phyloP scores from a whole-genome alignment of 2,888 invertebrate genomes.

The Scaeva pyrastri region DNA sequence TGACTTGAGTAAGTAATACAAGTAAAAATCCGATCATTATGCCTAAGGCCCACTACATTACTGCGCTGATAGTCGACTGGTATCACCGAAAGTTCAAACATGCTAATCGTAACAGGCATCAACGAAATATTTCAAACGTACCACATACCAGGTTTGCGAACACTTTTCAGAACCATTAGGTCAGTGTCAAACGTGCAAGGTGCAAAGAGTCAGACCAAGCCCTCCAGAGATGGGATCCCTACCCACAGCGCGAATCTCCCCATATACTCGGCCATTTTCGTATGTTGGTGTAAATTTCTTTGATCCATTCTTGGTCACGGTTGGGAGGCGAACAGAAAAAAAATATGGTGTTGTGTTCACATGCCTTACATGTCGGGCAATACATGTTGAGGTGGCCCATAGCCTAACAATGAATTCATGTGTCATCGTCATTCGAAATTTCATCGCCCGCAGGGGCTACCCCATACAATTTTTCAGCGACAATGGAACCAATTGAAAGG shows the following conservation, averaged over 20 bases:
- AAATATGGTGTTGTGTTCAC: conserved; percentile 63
- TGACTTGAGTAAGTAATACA: conserved; percentile 35
- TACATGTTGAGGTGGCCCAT: conserved; percentile 52
- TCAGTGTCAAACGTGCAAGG: conserved; percentile 57
- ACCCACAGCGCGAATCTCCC: conserved; percentile 54
- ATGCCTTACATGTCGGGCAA: conserved; percentile 57
- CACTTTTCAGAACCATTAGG: conserved; percentile 49
- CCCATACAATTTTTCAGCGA: conserved; percentile 21
- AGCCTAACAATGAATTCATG: conserved; percentile 49
- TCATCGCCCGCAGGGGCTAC: conserved; percentile 16
- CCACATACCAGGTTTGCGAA: conserved; percentile 51
- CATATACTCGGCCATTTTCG: conserved; percentile 57
- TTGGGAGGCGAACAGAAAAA: conserved; percentile 54
- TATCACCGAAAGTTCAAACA: conserved; percentile 65
- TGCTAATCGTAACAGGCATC: conserved; percentile 59
- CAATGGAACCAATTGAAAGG: conserved; percentile 22
- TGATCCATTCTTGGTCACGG: conserved; percentile 59
- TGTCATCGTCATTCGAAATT: conserved; percentile 42
- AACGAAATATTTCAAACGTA: conserved; percentile 60
- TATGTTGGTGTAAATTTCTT: conserved; percentile 68
- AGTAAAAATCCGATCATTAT: conserved; percentile 62
- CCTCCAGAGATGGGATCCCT: conserved; percentile 70
- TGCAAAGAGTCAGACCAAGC: conserved; percentile 35
- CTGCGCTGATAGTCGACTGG: conserved; percentile 52
- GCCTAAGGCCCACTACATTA: conserved; percentile 54